Base-by-base conservation (phyloP, 2,888 invertebrate genomes). In the Troides aeacus region DNA sequence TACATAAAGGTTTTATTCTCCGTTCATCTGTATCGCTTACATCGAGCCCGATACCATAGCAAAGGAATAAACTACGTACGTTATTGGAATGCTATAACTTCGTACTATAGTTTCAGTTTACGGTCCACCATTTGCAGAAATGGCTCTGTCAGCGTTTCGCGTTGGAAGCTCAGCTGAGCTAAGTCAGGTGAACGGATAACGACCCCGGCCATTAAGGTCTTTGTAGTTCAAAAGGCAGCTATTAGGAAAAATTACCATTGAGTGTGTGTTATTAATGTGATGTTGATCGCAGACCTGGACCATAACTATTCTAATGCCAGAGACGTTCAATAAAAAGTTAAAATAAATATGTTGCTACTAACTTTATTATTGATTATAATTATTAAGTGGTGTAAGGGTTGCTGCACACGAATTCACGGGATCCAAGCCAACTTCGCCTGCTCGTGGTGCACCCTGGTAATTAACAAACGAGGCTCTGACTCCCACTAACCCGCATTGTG, bases 171-270 rank as follows among this genome's bases (percentile, higher is more conserved):
- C 63, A 66, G 46, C 63, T 56, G 66, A 66, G 70, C 66, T 67
- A 70, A 70, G 60, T 70, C 66, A 70, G 67, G 70, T 67, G 64
- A 67, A 67, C 60, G 67, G 70, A 70, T 70, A 70, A 70, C 67
- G 70, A 70, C 57, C 60, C 30, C 64, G 18, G 64, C 67, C 60
- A 70, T 70, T 70, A 70, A 64, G 64, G 56, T 64, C 66, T 67
- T 70, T 70, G 67, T 70, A 63, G 63, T 59, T 59, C 36, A 64
- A 42, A 66, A 59, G 59, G 60, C 56, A 18, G 66, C 12, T 62
- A 50, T 66, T 63, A 53, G 39, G 50, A 63, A 63, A 70, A 66
- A 70, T 63, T 59, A 58, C 62, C 71, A 66, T 64, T 70, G 36
- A 50, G 39, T 60, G 60, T 39, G n/a, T 53, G 53, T 18, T 53